Conservation (phyloP, 1,140 invertebrate species). For the Eueides isabella region DNA sequence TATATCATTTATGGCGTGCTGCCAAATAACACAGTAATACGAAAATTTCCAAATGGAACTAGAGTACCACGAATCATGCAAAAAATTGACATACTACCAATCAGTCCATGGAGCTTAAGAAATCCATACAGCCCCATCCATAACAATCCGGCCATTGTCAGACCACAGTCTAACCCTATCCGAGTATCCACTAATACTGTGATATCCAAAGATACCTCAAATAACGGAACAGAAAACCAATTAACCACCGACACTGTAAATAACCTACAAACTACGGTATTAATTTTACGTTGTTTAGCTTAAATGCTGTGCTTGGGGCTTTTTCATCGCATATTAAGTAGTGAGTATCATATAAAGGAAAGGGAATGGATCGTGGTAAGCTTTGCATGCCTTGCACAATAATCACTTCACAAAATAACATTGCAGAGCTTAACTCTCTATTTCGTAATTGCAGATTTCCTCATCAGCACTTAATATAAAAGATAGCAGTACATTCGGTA, state of each 20-base stretch:
- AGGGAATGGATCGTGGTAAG: constrained; percentile 52
- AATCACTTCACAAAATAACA: constrained; percentile 59
- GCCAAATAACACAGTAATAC: constrained; percentile 88
- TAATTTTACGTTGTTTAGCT: constrained; percentile 78
- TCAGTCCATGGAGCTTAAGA: constrained; percentile 81
- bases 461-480: constrained; percentile 79
- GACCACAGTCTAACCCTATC: constrained; percentile 81
- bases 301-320: constrained; percentile 69
- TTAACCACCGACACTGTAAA: constrained; percentile 82
- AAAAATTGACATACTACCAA: constrained; percentile 82
- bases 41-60: constrained; percentile 89
- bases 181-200: constrained; percentile 82
- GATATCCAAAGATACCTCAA: constrained; percentile 75
- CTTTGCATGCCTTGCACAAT: constrained; percentile 64
- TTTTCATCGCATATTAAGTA: constrained; percentile 48
- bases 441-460: constrained; percentile 80
- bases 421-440: constrained; percentile 70
- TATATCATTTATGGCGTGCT: constrained; percentile 88
- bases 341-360: constrained; percentile 42
- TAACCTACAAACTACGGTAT: constrained; percentile 81
- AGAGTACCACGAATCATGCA: constrained; percentile 86
- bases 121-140: constrained; percentile 83
- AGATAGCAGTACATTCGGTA: constrained; percentile 76
- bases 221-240: constrained; percentile 77
- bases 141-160: constrained; percentile 81